Evolutionary conservation across 2,113 vertebrate species (phyloP), one percentile per base, ranked within the genome.

Genomic region (Scomber scombrus): DNA sequence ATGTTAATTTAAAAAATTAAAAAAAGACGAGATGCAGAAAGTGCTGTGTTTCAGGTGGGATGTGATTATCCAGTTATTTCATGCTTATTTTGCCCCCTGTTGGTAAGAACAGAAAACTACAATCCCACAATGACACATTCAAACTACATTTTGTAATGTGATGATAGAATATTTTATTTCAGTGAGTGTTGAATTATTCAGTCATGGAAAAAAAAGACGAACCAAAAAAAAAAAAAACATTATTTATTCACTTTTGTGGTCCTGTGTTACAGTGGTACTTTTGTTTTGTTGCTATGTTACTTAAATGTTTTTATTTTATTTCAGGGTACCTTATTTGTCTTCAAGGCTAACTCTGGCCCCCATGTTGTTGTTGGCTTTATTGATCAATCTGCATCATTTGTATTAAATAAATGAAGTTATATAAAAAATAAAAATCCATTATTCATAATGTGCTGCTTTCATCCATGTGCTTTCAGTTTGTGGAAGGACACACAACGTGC

Each of bases 31-130:
- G 13, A n/a, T 40, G 15, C 11, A 61, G 49, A 69, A 31, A 15
- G 2, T 34, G 49, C 1, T n/a, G 26, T n/a, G 34, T 79, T 46
- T 19, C 51, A 47, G 55, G 56, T 21, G 8, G 29, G 46, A 62
- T 51, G 23, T 70, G 57, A 66, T 71, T 6, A 46, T 50, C 34
- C 64, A 11, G 21, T 76, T 15, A 8, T 2, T n/a, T 46, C 1
- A 3, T 11, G 43, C 29, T 71, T 68, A 66, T 71, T 87, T 64
- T 81, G 79, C 86, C 84, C 89, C 78, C 91, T 92, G 87, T 18
- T 92, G 94, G 90, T 80, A 40, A 45, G 26, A 65, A 45, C 1
- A 6, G 13, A 21, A 45, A 85, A 11, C 43, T 60, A 43, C 56
- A 69, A 1, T 6, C 23, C 3, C 16, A 26, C 26, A 21, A 11